A percentile compares a stretch with the other conserved stretches of the same genome.
These are phyloP conservation scores for Stegodyphus mimosarum DNA, from an alignment of 1,140 invertebrate genomes.

Conservation along the genomic window DNA sequence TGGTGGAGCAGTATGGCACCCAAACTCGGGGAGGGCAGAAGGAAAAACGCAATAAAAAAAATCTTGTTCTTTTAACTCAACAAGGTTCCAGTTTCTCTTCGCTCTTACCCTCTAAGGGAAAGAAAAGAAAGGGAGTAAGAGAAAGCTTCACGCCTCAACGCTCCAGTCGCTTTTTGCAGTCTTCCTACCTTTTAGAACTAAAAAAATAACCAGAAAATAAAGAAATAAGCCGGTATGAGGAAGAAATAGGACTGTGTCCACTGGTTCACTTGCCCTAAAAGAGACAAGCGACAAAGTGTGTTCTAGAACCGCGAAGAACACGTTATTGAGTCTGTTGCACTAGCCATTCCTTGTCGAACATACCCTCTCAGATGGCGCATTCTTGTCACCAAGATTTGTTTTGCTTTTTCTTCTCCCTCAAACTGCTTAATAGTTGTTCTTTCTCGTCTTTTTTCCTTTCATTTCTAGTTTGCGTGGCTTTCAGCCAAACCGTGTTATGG, in stretches of 20 bases:
- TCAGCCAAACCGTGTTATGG: not conserved
- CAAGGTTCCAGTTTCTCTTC: conserved; percentile 32
- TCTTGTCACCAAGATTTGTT: not conserved
- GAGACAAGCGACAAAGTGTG: conserved; percentile 7
- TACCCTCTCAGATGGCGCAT: not conserved
- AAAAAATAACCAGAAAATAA: conserved; percentile 19
- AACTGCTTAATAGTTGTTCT: conserved; percentile 21
- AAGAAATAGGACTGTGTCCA: not conserved
- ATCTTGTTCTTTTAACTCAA: conserved; percentile 28
- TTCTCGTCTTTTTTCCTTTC: not conserved
- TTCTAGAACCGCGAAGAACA: conserved; percentile 5
- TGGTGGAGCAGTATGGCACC: not conserved
- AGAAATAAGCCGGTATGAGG: not conserved
- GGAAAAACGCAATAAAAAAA: not conserved
- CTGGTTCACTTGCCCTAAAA: conserved; percentile 19
- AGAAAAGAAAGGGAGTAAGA: not conserved
- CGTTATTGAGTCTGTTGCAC: conserved; percentile 6
- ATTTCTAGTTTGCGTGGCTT: conserved; percentile 7
- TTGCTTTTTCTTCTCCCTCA: not conserved
- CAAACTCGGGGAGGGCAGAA: not conserved
- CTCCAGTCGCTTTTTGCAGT: not conserved
- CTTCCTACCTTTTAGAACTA: not conserved
- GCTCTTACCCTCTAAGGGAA: not conserved
- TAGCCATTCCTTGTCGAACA: conserved; percentile 23
- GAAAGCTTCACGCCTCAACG: conserved; percentile 27